Percentiles rank a stretch among this genome's conserved stretches.
Conservation (phyloP, 1,140 invertebrate species). For the Marisa cornuarietis region DNA sequence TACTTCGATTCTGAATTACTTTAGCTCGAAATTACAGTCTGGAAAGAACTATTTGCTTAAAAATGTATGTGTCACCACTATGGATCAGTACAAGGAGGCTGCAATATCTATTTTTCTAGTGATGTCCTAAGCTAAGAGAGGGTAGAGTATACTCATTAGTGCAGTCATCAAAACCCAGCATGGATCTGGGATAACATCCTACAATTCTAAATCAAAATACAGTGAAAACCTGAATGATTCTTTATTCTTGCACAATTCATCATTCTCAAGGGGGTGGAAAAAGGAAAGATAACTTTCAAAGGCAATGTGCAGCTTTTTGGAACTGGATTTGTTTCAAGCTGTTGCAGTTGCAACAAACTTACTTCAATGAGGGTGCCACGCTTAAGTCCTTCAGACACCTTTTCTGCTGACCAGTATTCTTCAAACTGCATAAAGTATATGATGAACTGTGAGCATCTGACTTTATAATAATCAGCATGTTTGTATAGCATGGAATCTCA, state of each 20-base stretch:
- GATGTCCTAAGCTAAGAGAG: too few species aligned
- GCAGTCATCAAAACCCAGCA: too few species aligned
- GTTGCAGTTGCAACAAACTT: not conserved
- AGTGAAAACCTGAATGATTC: not conserved
- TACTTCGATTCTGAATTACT: too few species aligned
- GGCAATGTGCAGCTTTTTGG: not conserved
- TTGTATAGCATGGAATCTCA: not conserved
- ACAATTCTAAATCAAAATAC: too few species aligned
- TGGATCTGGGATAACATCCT: too few species aligned
- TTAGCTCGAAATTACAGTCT: too few species aligned
- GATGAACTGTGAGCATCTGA: not conserved
- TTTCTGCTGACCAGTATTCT: conserved; percentile 39
- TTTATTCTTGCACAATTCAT: not conserved
- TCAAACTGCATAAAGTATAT: conserved; percentile 14
- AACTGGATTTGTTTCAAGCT: not conserved
- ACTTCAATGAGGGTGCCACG: conserved; percentile 46
- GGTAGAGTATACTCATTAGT: too few species aligned
- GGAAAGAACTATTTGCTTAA: too few species aligned
- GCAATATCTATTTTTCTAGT: not conserved
- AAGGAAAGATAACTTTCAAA: not conserved
- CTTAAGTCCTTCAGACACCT: conserved; percentile 46
- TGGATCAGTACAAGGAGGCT: not conserved
- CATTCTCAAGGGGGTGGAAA: not conserved
- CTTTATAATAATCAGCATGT: not conserved
- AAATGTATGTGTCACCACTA: too few species aligned